Conservation (phyloP, 2,888 invertebrate genomes). For the Trachelus iudaicus region DNA sequence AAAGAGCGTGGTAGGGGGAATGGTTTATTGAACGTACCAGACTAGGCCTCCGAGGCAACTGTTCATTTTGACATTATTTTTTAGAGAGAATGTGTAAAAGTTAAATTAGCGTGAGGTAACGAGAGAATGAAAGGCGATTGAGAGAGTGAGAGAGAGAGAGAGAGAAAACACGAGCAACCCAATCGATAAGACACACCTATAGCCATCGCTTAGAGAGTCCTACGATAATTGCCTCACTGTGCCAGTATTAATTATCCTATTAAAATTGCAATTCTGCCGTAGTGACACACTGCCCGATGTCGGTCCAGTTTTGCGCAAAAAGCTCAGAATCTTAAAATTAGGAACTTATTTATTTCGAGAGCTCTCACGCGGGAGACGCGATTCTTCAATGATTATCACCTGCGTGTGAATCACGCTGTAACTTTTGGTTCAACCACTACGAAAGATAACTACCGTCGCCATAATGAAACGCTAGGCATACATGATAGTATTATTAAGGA, state of each 20-base stretch:
- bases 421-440: background rate
- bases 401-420: background rate
- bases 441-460: background rate
- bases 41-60: no score
- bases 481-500: background rate
- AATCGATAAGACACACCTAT: conserved; percentile 18
- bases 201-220: conserved; percentile 44
- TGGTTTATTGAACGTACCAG: no score
- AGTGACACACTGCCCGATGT: conserved; percentile 61
- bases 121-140: conserved; percentile 22
- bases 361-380: background rate
- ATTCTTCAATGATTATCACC: background rate
- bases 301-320: conserved; percentile 56
- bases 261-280: conserved; percentile 57
- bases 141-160: conserved; percentile 6
- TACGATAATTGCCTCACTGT: conserved; percentile 62
- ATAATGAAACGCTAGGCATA: background rate
- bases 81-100: background rate
- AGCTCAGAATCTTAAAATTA: conserved; percentile 6
- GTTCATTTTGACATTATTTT: no score
- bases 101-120: background rate
- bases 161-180: background rate
- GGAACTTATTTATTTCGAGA: conserved; percentile 20
- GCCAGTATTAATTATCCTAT: conserved; percentile 46
- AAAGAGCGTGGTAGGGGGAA: no score